phyloP scores from a whole-genome alignment of 2,113 vertebrate species.

The Excalfactoria chinensis region DNA sequence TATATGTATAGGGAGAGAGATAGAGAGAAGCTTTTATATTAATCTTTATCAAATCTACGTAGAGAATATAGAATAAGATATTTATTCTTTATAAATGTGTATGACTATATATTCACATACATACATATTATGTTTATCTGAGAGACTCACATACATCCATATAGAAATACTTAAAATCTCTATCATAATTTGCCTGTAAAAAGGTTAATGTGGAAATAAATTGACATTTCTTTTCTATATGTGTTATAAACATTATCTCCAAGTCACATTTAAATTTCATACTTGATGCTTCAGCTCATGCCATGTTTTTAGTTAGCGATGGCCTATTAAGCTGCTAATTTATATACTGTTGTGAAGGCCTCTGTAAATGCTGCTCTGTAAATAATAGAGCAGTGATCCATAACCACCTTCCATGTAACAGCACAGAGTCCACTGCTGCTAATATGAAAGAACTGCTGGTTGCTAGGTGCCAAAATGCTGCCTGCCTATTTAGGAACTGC shows the following conservation, averaged over 20 bases:
- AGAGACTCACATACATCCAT: not conserved
- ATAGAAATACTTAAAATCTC: not conserved
- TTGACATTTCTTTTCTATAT: slow-evolving; percentile 37
- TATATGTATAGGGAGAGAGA: not conserved
- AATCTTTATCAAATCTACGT: not conserved
- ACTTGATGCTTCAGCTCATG: slow-evolving; percentile 74
- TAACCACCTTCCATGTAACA: slow-evolving; percentile 83
- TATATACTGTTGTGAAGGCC: slow-evolving; percentile 84
- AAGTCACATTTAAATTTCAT: slow-evolving; percentile 77
- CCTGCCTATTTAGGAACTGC: slow-evolving; percentile 86
- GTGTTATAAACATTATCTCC: slow-evolving; percentile 48
- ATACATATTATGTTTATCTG: accelerated
- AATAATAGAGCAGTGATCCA: slow-evolving; percentile 88
- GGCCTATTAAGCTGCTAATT: slow-evolving; percentile 86
- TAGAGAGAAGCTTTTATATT: not conserved
- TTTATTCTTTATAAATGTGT: not conserved
- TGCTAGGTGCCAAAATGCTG: slow-evolving; percentile 89
- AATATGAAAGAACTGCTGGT: slow-evolving; percentile 83
- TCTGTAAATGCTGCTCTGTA: slow-evolving; percentile 82
- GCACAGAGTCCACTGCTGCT: slow-evolving; percentile 78
- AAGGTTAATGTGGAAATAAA: slow-evolving; percentile 59
- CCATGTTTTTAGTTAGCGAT: slow-evolving; percentile 77
- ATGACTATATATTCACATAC: not conserved
- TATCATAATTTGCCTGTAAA: not conserved
- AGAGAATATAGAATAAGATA: not conserved